Conservation (phyloP, 2,888 invertebrate genomes). For the Orchesellides sinensis region DNA sequence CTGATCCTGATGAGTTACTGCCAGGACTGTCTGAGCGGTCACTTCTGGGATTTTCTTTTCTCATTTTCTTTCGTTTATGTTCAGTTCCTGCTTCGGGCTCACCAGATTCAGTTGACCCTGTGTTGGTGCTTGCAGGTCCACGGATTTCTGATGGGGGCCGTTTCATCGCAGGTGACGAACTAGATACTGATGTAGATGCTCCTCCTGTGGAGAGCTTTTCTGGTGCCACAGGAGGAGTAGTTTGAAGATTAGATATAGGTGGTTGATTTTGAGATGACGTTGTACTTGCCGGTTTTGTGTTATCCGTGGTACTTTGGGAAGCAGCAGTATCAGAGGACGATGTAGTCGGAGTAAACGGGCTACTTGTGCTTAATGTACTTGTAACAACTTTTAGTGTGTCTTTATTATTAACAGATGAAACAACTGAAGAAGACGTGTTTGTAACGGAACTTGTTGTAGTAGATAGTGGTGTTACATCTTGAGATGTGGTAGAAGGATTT, state of each 20-base stretch:
- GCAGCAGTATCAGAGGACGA: background rate
- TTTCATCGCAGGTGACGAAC: conserved; percentile 43
- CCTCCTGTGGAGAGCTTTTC: conserved; percentile 43
- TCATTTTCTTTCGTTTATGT: conserved; percentile 53
- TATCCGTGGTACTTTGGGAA: background rate
- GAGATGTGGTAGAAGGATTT: background rate
- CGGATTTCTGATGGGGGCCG: conserved; percentile 66
- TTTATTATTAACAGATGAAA: conserved; percentile 4
- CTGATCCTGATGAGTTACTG: background rate
- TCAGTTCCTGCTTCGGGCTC: conserved; percentile 38
- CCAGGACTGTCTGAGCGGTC: conserved; percentile 52
- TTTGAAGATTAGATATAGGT: background rate
- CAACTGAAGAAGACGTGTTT: conserved; percentile 8
- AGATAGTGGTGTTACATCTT: conserved; percentile 16
- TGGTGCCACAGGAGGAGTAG: conserved; percentile 41
- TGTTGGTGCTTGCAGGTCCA: conserved; percentile 11
- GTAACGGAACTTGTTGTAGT: conserved; percentile 19
- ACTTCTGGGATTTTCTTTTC: conserved; percentile 38
- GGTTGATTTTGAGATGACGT: background rate
- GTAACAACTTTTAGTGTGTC: conserved; percentile 15
- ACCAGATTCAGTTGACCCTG: background rate
- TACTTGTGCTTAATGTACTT: conserved; percentile 1
- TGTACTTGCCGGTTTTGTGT: conserved; percentile 4
- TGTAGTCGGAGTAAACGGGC: background rate
- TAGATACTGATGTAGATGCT: conserved; percentile 21